A percentile compares a stretch with the other conserved stretches of the same genome.
phyloP scores from a whole-genome alignment of 2,888 invertebrate genomes.

The Pterostichus madidus region DNA sequence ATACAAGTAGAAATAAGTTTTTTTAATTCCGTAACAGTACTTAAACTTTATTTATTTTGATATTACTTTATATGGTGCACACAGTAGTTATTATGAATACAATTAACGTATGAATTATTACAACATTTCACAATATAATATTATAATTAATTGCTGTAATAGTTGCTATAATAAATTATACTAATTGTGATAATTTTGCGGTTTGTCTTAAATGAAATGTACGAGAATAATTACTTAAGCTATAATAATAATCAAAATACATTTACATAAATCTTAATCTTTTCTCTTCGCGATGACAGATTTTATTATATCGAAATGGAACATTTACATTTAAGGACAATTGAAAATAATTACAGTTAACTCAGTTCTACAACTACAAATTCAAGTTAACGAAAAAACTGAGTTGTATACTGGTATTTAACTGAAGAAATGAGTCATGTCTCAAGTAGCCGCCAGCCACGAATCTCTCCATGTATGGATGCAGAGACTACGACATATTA shows the following conservation, averaged over 20 bases:
- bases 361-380: not conserved
- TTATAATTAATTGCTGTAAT: slow-evolving; percentile 32
- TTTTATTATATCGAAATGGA: not conserved
- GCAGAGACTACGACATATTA: not conserved
- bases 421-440: not conserved
- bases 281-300: not conserved
- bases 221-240: slow-evolving; percentile 17
- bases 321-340: slow-evolving; percentile 23
- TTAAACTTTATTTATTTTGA: slow-evolving; percentile 1
- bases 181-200: slow-evolving; percentile 26
- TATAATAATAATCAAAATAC: slow-evolving; percentile 28
- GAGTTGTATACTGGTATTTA: not conserved
- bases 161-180: slow-evolving; percentile 36
- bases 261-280: slow-evolving; percentile 6
- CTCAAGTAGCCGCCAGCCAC: not conserved
- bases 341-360: slow-evolving; percentile 2
- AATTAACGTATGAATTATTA: slow-evolving; percentile 39
- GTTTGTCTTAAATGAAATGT: slow-evolving; percentile 1
- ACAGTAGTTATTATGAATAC: slow-evolving; percentile 24
- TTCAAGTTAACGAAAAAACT: not conserved
- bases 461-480: not conserved
- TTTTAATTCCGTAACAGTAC: not conserved
- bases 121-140: slow-evolving; percentile 37
- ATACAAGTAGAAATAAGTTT: not conserved
- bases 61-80: slow-evolving; percentile 17